Evolutionary conservation across 2,113 vertebrate species (phyloP), one percentile per base, ranked within the genome.

Genomic region (Sakesphorus luctuosus): DNA sequence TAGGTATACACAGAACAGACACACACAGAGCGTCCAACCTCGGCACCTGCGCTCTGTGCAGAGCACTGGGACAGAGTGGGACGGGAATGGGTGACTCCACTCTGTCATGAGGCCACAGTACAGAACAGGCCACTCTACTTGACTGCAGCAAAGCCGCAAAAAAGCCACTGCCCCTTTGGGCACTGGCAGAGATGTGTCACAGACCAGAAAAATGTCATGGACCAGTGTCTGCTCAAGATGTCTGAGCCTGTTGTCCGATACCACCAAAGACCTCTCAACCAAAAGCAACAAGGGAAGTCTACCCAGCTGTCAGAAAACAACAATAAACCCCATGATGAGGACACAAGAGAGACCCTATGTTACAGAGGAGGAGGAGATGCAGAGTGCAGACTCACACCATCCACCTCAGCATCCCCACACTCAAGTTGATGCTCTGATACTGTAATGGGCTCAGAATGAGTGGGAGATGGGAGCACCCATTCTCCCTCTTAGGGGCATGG

Each of bases 21-120:
- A 72, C 67, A 21, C 63, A 49, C 66, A 13, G 50, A 14, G 58
- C 0, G 0, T 4, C 10, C 7, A 25, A 50, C 7, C 58, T 50
- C 5, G 7, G 56, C 75, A 62, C 20, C n/a, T 7, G 59, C 2
- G 5, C 80, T 18, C 28, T 3, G 18, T 26, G 5, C 62, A 3
- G 31, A 52, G 59, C 84, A 18, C 3, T 1, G 15, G 69, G 52
- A 66, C 0, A 0, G 66, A 36, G 58, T 0, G 0, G 74, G 52
- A 50, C 43, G 35, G 38, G 28, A 61, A 23, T 0, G 3, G 31
- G 25, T 0, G 3, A 7, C 63, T 28, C 49, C 13, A 4, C 40
- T 6, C 38, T 0, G 0, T 17, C 55, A 35, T 1, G 13, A 53
- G 53, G 62, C 13, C 68, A 29, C n/a, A 20, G 46, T 2, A 58